Evolutionary conservation across 1,140 invertebrate genomes (phyloP).

Genomic region (Euwallacea fornicatus): DNA sequence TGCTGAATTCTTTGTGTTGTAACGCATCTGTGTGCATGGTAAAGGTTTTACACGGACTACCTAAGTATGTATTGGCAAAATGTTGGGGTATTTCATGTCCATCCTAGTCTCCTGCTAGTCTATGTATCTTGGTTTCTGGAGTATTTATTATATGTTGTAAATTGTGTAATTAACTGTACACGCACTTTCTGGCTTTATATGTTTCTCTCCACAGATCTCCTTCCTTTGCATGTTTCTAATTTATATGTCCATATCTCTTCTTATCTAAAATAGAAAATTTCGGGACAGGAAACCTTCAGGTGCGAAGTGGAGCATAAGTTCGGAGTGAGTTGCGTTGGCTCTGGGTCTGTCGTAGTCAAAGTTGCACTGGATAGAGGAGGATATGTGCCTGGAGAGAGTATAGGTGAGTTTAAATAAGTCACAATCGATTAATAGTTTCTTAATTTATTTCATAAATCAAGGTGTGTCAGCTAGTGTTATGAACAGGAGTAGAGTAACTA

Average conservation of each 20-base stretch:
- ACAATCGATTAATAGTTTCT: not conserved
- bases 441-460: constrained; percentile 18
- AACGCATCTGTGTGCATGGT: no score
- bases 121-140: not conserved
- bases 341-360: constrained; percentile 78
- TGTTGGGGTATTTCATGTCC: no score
- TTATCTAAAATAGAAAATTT: constrained; percentile 49
- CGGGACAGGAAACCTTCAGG: constrained; percentile 82
- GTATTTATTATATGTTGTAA: not conserved
- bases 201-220: constrained; percentile 29
- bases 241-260: constrained; percentile 26
- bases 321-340: constrained; percentile 81
- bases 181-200: constrained; percentile 6
- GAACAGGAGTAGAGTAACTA: constrained; percentile 79
- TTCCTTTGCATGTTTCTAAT: constrained; percentile 38
- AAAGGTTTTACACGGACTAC: no score
- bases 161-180: not conserved
- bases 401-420: constrained; percentile 56
- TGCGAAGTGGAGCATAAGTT: constrained; percentile 89
- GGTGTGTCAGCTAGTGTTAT: constrained; percentile 75
- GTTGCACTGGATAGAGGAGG: constrained; percentile 87
- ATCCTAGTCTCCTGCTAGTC: not conserved
- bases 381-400: constrained; percentile 91
- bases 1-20: no score
- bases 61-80: no score